Evolutionary conservation across 2,113 vertebrate genomes (phyloP), one percentile per base, ranked within the genome.

Genomic region (Empidonax alnorum): DNA sequence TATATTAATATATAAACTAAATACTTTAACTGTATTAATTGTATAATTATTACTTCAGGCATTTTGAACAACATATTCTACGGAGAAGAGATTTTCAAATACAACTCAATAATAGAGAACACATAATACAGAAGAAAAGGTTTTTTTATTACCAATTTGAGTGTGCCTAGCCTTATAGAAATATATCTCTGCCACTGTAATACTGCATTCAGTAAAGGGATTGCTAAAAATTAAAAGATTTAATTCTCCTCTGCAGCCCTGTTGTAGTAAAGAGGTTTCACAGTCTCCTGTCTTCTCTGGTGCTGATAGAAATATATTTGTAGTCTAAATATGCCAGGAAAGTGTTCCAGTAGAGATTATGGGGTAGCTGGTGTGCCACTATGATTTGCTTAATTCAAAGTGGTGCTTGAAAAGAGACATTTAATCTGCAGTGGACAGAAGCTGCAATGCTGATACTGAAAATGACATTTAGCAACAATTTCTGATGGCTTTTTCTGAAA

Each of bases 371-470:
- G 77, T 89, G 31, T 85, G 79, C 89, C 84, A 44, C 53, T 93
- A 35, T 94, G 80, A 75, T 92, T 95, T 81, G 76, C 39, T 93
- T 95, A 95, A 94, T 96, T 96, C 90, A 94, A 95, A 89, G 93
- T 65, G 52, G 76, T 94, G 88, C 90, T 96, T 96, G 93, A 88
- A 88, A 94, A 95, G 79, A 93, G 68, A 78, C 82, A 77, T 93
- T 96, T 88, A 93, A 94, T 84, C 92, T 93, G 41, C 80, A 78
- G 47, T 96, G 96, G 94, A 84, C 91, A 94, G 95, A 93, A 96
- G 62, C 85, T 89, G 82, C 66, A 94, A 68, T 86, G 22, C 81
- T 95, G 88, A 94, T 96, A 95, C 46, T 66, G 73, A 81, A 93
- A 91, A 92, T 97, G 85, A 90, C 89, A 94, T 87, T 93, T 77